A percentile compares a stretch with the other conserved stretches of the same genome.
phyloP scores from a whole-genome alignment of 2,113 vertebrate genomes.

The Rhynchomys soricoides region DNA sequence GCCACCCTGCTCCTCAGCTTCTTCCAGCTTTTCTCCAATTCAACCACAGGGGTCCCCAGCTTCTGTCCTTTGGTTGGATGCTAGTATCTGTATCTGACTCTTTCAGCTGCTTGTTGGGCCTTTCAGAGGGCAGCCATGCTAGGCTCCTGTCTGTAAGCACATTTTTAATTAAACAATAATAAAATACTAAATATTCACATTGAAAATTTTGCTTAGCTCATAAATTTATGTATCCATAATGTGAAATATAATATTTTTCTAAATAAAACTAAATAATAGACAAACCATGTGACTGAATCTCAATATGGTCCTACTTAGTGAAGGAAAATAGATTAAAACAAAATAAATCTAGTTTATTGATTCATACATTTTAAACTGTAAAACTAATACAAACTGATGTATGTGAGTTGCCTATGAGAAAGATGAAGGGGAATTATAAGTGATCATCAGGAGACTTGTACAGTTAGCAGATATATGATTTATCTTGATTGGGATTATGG shows the following conservation, averaged over 20 bases:
- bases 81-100: too few species aligned
- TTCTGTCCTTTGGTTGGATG: too few species aligned
- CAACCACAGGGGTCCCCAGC: too few species aligned
- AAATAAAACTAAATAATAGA: not conserved
- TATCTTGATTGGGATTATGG: not conserved
- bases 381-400: not conserved
- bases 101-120: too few species aligned
- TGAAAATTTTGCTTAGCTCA: not conserved
- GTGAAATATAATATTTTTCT: not conserved
- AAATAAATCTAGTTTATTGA: not conserved
- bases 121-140: too few species aligned
- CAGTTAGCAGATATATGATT: not conserved
- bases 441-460: not conserved
- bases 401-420: not conserved
- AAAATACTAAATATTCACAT: not conserved
- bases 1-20: too few species aligned
- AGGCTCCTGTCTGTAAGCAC: too few species aligned
- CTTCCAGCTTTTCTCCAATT: too few species aligned
- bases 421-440: not conserved
- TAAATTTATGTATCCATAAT: not conserved
- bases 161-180: too few species aligned
- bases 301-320: not conserved
- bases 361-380: not conserved
- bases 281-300: not conserved
- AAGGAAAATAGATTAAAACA: not conserved